phyloP scores from a whole-genome alignment of 1,140 invertebrate species.

The Hesperophylax magnus region DNA sequence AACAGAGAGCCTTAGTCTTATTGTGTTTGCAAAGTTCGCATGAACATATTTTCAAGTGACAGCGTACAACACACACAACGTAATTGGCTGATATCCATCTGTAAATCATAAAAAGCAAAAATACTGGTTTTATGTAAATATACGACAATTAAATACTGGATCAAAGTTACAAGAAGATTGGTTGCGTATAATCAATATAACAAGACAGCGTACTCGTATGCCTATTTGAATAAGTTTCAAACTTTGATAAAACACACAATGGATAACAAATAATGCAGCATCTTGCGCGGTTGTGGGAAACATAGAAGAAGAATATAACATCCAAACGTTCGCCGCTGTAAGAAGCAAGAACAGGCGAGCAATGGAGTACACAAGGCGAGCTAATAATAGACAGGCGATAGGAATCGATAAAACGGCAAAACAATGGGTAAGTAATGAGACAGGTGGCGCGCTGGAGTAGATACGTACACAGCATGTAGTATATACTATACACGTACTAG shows the following conservation, averaged over 20 bases:
- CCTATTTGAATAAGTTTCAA: background rate
- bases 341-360: background rate
- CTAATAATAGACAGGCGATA: constrained; percentile 53
- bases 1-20: constrained; percentile 16
- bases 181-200: no score
- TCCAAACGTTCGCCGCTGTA: constrained; percentile 20
- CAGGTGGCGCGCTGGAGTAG: constrained; percentile 42
- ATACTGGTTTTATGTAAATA: background rate
- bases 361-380: constrained; percentile 6
- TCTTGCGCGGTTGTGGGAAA: background rate
- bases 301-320: background rate
- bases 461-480: background rate
- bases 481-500: background rate
- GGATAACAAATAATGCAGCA: constrained; percentile 4
- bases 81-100: background rate
- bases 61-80: background rate
- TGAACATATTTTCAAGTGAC: constrained; percentile 8
- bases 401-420: constrained; percentile 53
- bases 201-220: no score
- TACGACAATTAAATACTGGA: no score
- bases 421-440: constrained; percentile 54
- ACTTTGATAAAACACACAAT: constrained; percentile 3
- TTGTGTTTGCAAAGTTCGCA: constrained; percentile 20
- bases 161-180: no score
- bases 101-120: background rate